A percentile compares a stretch with the other conserved stretches of the same genome.
These are phyloP conservation scores for Melipona quadrifasciata DNA, from an alignment of 1,140 invertebrate genomes.

Conservation along the genomic window DNA sequence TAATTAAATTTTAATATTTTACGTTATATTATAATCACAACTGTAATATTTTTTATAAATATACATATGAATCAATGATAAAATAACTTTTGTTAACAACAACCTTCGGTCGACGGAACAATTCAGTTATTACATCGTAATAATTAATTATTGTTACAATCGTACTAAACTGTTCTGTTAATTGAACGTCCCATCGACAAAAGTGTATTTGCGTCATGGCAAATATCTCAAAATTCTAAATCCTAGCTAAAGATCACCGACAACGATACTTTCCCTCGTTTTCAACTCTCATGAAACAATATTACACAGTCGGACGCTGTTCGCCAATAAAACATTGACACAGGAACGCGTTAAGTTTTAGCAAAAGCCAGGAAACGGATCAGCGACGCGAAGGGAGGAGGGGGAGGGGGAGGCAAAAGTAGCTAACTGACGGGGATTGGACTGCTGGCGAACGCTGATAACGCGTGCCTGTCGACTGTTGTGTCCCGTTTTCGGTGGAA, in stretches of 20 bases:
- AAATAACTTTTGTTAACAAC: too few species aligned
- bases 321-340: slow-evolving; percentile 60
- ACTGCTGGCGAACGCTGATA: slow-evolving; percentile 79
- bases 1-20: too few species aligned
- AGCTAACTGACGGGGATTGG: slow-evolving; percentile 42
- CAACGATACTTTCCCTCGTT: not conserved
- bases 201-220: too few species aligned
- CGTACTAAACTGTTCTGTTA: too few species aligned
- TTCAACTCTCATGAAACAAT: not conserved
- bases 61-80: too few species aligned
- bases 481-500: slow-evolving; percentile 74
- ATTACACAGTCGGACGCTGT: not conserved
- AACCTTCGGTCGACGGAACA: too few species aligned
- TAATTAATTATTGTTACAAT: too few species aligned
- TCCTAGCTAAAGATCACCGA: not conserved
- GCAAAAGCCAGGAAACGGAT: slow-evolving; percentile 69
- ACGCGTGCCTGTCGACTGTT: slow-evolving; percentile 77
- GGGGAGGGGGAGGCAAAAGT: slow-evolving; percentile 54
- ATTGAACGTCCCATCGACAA: too few species aligned
- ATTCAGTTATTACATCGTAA: too few species aligned
- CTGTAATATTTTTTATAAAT: too few species aligned
- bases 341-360: slow-evolving; percentile 66
- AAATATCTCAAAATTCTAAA: not conserved
- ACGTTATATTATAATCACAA: too few species aligned
- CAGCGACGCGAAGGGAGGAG: slow-evolving; percentile 60